Conservation (phyloP, 2,113 vertebrate genomes). For the Aphyosemion australe region DNA sequence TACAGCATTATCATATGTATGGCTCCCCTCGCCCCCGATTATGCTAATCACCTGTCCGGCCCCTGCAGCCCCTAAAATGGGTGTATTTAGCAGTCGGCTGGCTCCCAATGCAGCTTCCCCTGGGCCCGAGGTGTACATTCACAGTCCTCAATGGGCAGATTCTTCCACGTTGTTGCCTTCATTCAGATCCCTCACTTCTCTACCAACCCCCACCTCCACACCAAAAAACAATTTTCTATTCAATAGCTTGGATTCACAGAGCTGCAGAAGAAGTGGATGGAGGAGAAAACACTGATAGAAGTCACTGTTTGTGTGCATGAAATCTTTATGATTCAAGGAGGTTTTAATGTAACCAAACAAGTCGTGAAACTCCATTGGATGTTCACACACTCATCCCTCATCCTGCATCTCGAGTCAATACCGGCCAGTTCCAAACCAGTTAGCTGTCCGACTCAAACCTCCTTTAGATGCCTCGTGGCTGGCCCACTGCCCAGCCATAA, state of each 20-base stretch:
- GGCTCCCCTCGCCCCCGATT: constrained; percentile 94
- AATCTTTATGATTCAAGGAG: constrained; percentile 85
- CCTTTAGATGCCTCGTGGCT: constrained; percentile 48
- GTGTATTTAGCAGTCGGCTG: constrained; percentile 99
- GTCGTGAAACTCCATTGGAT: neutral
- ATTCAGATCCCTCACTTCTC: constrained; percentile 87
- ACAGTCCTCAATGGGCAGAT: constrained; percentile 96
- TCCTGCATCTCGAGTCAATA: constrained; percentile 24
- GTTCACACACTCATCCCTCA: neutral
- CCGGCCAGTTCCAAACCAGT: constrained; percentile 69
- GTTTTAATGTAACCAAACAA: constrained; percentile 83
- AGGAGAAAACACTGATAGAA: constrained; percentile 58
- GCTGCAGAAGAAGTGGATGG: constrained; percentile 78
- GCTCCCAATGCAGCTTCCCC: constrained; percentile 97
- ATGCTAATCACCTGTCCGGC: constrained; percentile 99
- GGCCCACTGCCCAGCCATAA: constrained; percentile 65
- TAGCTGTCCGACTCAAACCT: constrained; percentile 3
- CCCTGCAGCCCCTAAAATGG: constrained; percentile 93
- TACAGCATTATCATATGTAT: constrained; percentile 99
- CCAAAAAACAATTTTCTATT: constrained; percentile 86
- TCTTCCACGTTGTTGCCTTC: constrained; percentile 99
- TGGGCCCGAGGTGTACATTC: constrained; percentile 99
- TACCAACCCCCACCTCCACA: constrained; percentile 14
- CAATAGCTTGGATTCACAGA: constrained; percentile 92
- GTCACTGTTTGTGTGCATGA: constrained; percentile 49